phyloP scores from a whole-genome alignment of 30 jellyfish, hydroid and myxozoan genomes.

The Hydractinia echinata region DNA sequence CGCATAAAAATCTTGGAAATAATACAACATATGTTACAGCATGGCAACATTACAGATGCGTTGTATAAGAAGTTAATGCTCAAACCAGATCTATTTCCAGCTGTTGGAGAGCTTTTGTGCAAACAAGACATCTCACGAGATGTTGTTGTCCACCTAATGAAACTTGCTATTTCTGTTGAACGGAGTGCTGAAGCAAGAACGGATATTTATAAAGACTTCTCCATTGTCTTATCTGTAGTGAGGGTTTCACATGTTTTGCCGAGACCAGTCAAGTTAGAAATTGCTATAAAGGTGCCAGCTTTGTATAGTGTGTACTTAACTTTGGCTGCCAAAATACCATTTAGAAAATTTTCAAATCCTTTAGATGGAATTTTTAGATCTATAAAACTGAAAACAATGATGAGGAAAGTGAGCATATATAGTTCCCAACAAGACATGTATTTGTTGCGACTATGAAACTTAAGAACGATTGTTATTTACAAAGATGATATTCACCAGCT shows the following conservation, averaged over 20 bases:
- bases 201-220: constrained; percentile 58
- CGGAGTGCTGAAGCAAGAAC: constrained; percentile 42
- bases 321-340: no score
- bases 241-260: constrained; percentile 50
- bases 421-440: no score
- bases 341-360: no score
- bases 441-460: no score
- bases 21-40: constrained; percentile 28
- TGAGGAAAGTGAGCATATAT: no score
- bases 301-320: no score
- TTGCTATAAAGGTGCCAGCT: constrained; percentile 63
- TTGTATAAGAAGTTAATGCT: constrained; percentile 45
- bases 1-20: constrained; percentile 39
- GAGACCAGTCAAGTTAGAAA: constrained; percentile 67
- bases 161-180: constrained; percentile 58
- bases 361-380: no score
- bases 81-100: constrained; percentile 55
- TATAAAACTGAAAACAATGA: no score
- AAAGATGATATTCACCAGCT: no score
- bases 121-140: constrained; percentile 69
- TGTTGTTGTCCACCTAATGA: constrained; percentile 48
- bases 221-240: constrained; percentile 44
- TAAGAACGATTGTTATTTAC: no score
- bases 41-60: constrained; percentile 37
- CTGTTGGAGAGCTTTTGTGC: constrained; percentile 68